A percentile compares a stretch with the other conserved stretches of the same genome.
phyloP scores from a whole-genome alignment of 2,888 invertebrate species.

The Gari tellinella region DNA sequence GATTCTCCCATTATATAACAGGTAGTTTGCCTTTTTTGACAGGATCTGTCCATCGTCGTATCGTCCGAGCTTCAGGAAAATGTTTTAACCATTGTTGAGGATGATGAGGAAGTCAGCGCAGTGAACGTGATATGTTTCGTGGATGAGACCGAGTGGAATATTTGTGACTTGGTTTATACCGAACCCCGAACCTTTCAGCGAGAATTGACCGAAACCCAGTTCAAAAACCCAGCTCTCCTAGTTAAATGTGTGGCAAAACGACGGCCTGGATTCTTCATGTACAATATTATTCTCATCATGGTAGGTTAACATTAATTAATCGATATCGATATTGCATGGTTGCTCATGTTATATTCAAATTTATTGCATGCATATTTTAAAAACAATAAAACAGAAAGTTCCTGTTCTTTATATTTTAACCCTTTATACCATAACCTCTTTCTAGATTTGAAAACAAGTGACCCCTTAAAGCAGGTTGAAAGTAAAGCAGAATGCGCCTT shows the following conservation, averaged over 20 bases:
- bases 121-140: conserved; percentile 81
- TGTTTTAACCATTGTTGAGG: conserved; percentile 78
- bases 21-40: not conserved
- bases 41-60: conserved; percentile 80
- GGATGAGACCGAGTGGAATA: conserved; percentile 82
- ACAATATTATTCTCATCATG: conserved; percentile 83
- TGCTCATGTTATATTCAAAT: too few species aligned
- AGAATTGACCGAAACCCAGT: conserved; percentile 63
- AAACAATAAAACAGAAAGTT: too few species aligned
- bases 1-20: too few species aligned
- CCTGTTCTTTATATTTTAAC: too few species aligned
- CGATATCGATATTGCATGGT: too few species aligned
- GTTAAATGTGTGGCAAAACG: conserved; percentile 79
- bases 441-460: too few species aligned
- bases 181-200: conserved; percentile 59
- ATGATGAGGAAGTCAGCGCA: conserved; percentile 78
- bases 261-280: conserved; percentile 81
- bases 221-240: conserved; percentile 77
- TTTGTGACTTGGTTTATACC: conserved; percentile 76
- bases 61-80: conserved; percentile 77
- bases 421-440: too few species aligned
- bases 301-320: too few species aligned
- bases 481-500: too few species aligned
- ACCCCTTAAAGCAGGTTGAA: too few species aligned
- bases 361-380: too few species aligned